Evolutionary conservation across 1,140 invertebrate genomes (phyloP).

Genomic region (Drosophila kanapiae): DNA sequence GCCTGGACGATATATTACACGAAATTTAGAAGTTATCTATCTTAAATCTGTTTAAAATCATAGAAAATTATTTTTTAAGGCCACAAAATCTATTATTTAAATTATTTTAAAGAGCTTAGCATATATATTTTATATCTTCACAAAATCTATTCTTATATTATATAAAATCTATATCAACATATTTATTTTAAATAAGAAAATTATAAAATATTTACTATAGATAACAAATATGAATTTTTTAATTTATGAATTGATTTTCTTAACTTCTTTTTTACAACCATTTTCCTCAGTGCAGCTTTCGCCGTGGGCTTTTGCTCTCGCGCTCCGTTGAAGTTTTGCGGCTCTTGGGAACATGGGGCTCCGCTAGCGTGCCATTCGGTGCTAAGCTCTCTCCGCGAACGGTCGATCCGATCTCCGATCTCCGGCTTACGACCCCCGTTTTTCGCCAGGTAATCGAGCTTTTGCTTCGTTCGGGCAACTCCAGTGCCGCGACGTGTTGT

Average conservation of each 20-base stretch:
- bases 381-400: constrained; percentile 63
- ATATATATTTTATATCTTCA: no score
- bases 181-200: neutral
- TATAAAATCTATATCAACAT: no score
- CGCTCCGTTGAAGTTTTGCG: constrained; percentile 29
- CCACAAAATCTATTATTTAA: no score
- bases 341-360: constrained; percentile 29
- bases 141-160: no score
- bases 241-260: no score
- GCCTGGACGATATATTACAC: neutral
- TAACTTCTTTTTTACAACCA: no score
- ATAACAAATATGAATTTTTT: no score
- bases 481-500: constrained; percentile 40
- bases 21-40: no score
- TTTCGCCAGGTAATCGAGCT: constrained; percentile 45
- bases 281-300: constrained; percentile 18
- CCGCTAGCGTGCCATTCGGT: constrained; percentile 62
- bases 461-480: constrained; percentile 38
- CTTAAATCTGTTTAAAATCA: no score
- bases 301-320: constrained; percentile 15
- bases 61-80: no score
- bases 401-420: constrained; percentile 58
- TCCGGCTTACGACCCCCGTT: constrained; percentile 20
- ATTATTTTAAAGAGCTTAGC: no score
- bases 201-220: no score